Percentiles rank a stretch among this genome's conserved stretches.
phyloP scores from a whole-genome alignment of 2,113 vertebrate genomes.

The Enhydra lutris region DNA sequence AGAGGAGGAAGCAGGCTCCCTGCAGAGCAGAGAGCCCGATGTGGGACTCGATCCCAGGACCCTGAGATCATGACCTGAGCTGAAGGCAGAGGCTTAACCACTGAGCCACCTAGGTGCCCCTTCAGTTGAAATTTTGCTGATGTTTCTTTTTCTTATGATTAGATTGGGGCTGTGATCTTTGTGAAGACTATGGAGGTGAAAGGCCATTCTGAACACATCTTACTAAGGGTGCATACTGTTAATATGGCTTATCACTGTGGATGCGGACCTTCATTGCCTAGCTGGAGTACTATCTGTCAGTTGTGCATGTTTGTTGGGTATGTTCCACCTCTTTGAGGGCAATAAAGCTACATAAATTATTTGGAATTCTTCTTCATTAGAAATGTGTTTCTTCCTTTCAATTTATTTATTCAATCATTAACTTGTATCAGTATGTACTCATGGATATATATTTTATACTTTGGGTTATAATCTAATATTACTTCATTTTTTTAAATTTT shows the following conservation, averaged over 20 bases:
- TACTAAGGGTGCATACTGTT: neutral
- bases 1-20: too few species aligned
- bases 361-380: neutral
- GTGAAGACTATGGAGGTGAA: neutral
- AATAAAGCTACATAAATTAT: neutral
- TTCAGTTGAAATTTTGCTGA: too few species aligned
- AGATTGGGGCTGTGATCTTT: neutral
- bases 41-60: too few species aligned
- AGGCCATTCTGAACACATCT: neutral
- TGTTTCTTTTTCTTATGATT: neutral
- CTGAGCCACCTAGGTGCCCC: too few species aligned
- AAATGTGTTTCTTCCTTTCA: neutral
- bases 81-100: too few species aligned
- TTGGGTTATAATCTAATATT: neutral
- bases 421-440: neutral
- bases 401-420: neutral
- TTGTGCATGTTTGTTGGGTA: neutral
- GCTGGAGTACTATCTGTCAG: neutral
- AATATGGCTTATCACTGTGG: neutral
- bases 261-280: neutral
- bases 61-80: too few species aligned
- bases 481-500: neutral
- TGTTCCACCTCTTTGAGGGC: neutral
- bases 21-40: too few species aligned
- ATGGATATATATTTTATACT: neutral